Evolutionary conservation across 2,888 invertebrate species (phyloP).

Genomic region (Chrysotoxum bicinctum): DNA sequence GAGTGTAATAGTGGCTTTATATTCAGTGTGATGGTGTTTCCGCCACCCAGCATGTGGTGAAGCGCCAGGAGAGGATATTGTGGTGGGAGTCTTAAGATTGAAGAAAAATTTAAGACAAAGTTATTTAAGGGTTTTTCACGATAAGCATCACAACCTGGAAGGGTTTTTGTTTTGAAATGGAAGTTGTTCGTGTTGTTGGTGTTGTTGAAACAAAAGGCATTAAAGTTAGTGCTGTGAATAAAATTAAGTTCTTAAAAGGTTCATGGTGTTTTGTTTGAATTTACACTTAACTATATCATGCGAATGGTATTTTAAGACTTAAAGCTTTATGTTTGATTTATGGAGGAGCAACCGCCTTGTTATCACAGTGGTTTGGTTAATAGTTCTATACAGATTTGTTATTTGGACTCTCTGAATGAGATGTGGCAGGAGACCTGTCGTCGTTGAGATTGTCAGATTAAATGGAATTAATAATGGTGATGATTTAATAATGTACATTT

Average conservation of each 20-base stretch:
- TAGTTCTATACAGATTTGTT: neutral
- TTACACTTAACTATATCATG: neutral
- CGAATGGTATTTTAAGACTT: neutral
- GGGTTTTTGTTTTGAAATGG: neutral
- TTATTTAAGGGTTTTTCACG: constrained; percentile 23
- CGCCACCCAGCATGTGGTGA: neutral
- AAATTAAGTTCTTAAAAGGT: neutral
- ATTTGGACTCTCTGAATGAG: neutral
- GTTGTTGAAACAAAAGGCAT: neutral
- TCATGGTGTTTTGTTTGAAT: constrained; percentile 4
- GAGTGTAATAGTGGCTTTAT: neutral
- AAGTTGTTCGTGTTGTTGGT: neutral
- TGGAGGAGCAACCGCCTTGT: neutral
- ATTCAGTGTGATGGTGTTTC: neutral
- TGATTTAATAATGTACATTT: no score
- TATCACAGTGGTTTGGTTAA: neutral
- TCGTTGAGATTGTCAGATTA: neutral
- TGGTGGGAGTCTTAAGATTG: neutral
- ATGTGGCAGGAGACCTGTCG: neutral
- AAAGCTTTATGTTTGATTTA: neutral
- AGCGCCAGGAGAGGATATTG: neutral
- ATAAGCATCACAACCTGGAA: neutral
- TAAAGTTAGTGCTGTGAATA: constrained; percentile 7
- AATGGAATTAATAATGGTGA: no score
- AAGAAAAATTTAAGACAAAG: constrained; percentile 22